Percentiles rank a stretch among this genome's conserved stretches.
phyloP scores from a whole-genome alignment of 2,888 invertebrate genomes.

The Dinocampus coccinellae region DNA sequence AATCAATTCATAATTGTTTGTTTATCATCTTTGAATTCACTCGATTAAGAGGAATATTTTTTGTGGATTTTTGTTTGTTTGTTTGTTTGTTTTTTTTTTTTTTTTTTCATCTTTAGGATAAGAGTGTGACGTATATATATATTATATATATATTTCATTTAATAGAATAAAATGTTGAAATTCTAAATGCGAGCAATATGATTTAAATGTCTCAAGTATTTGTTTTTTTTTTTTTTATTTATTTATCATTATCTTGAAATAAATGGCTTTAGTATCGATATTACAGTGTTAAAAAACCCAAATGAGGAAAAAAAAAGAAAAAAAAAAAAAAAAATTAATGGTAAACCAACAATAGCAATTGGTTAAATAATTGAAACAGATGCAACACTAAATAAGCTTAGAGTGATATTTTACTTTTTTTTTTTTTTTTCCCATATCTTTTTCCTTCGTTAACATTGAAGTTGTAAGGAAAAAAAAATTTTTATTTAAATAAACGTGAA shows the following conservation, averaged over 20 bases:
- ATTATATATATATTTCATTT: too few relatives aligned
- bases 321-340: too few relatives aligned
- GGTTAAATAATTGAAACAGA: neutral
- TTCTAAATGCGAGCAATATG: slow-evolving; percentile 44
- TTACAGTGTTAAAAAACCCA: slow-evolving; percentile 10
- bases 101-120: neutral
- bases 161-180: slow-evolving; percentile 39
- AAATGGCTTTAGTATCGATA: slow-evolving; percentile 16
- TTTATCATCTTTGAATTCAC: neutral
- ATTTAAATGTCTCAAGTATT: slow-evolving; percentile 16
- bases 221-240: slow-evolving; percentile 16
- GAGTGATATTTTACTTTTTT: neutral
- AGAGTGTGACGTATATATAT: neutral
- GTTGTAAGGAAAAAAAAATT: slow-evolving; percentile 29
- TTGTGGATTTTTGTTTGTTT: neutral
- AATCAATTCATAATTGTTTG: neutral
- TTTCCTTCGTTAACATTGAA: neutral
- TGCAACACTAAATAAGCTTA: neutral
- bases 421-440: neutral
- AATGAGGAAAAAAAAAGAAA: slow-evolving; percentile 1
- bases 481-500: too few relatives aligned
- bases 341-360: neutral
- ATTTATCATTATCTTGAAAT: slow-evolving; percentile 3
- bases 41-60: neutral
- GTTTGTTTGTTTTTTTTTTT: neutral